phyloP scores from a whole-genome alignment of 2,113 vertebrate species.

The Dascyllus trimaculatus region DNA sequence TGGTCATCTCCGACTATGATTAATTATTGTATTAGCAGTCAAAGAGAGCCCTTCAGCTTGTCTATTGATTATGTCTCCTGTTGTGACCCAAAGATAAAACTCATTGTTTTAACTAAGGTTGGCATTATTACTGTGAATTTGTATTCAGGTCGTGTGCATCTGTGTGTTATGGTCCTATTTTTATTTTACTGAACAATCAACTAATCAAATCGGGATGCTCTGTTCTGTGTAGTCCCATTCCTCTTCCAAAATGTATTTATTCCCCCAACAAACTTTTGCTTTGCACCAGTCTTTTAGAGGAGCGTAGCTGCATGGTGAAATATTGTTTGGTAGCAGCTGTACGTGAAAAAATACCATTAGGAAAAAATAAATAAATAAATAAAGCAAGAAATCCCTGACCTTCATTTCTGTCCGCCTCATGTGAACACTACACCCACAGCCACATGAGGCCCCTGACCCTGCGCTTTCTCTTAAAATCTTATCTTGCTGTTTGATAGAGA shows the following conservation, averaged over 20 bases:
- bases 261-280: background rate
- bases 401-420: constrained; percentile 40
- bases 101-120: constrained; percentile 37
- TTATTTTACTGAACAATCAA: constrained; percentile 2
- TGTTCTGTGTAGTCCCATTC: background rate
- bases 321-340: constrained; percentile 51
- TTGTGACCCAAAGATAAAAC: constrained; percentile 59
- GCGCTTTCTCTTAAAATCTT: constrained; percentile 58
- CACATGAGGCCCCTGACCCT: constrained; percentile 52
- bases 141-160: background rate
- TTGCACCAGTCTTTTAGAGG: background rate
- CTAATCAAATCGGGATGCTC: background rate
- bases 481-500: constrained; percentile 57
- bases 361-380: background rate
- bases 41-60: constrained; percentile 51
- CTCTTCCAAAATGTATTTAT: background rate
- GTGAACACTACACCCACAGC: constrained; percentile 35
- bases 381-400: constrained; percentile 38
- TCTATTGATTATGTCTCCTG: constrained; percentile 68
- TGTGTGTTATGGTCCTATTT: constrained; percentile 14
- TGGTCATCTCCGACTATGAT: constrained; percentile 54
- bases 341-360: constrained; percentile 22
- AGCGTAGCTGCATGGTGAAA: background rate
- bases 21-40: constrained; percentile 64
- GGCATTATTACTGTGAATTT: background rate